Evolutionary conservation across 2,797 vertebrate genomes (phyloP), one percentile per base, ranked within the genome.

Genomic region (Galaxias olidus): DNA sequence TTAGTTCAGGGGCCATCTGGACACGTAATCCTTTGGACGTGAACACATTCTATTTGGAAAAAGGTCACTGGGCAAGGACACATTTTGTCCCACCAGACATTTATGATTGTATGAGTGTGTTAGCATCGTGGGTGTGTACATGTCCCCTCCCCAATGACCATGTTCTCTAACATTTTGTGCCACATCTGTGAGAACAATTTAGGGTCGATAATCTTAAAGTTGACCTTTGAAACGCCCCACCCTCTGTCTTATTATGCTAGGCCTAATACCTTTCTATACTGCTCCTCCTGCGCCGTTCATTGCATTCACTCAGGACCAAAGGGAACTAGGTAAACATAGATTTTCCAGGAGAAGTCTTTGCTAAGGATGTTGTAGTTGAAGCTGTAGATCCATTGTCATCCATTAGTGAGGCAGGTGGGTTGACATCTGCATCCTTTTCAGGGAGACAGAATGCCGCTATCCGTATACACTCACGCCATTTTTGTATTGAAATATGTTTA

Each of bases 1-100:
- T 92, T 90, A 85, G 73, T 81, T 79, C 80, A 82, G 73, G 71
- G 80, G 86, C 90, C 90, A 92, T 91, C 90, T 92, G 90, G 88
- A 81, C 79, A 72, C 57, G 71, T 92, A 90, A 92, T 92, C 90
- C 88, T 89, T 76, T 58, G 66, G 82, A 90, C 83, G 78, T 88
- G 82, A 85, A 56, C 54, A 43, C 14, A 56, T 51, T 51, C 10
- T 14, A 56, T 56, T 61, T 61, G 81, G 86, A 82, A 52, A 66
- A 80, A 78, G 80, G 75, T 79, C 83, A 81, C 65, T 50, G 42
- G 45, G 56, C 60, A 47, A 13, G 58, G 60, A n/a, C 86, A 89
- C 71, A 77, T 81, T 78, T 59, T 20, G 73, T 65, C 18, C 62
- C 44, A 75, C 65, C 73, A 20, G 30, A 61, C 56, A 42, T 58